Evolutionary conservation across 2,888 invertebrate species (phyloP).

Genomic region (Chrysopilus asiliformis): DNA sequence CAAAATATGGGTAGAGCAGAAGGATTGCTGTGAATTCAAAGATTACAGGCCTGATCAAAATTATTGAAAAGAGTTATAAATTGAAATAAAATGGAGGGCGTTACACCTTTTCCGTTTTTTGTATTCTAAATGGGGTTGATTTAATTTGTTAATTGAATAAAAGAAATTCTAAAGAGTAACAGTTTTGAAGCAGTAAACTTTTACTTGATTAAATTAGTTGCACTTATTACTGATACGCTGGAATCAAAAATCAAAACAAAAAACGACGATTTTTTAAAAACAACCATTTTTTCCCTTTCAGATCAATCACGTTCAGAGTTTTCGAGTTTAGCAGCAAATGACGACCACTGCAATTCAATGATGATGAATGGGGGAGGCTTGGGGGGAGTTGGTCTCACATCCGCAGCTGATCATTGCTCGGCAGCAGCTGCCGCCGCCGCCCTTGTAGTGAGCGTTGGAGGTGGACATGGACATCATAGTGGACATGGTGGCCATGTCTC

Average conservation of each 20-base stretch:
- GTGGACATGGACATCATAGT: slow-evolving; percentile 2
- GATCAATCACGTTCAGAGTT: slow-evolving; percentile 19
- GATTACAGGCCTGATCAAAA: no score
- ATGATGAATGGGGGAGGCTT: no score
- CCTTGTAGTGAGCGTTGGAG: slow-evolving; percentile 15
- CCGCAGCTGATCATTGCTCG: slow-evolving; percentile 10
- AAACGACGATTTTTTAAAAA: background rate
- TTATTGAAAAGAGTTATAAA: no score
- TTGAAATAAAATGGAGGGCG: no score
- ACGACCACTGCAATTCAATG: slow-evolving; percentile 18
- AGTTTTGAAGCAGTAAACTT: background rate
- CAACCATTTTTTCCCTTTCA: slow-evolving; percentile 8
- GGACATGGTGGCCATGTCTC: slow-evolving; percentile 9
- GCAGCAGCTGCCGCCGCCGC: slow-evolving; percentile 25
- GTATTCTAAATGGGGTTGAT: no score
- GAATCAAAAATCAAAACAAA: background rate
- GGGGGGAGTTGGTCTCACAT: slow-evolving; percentile 18
- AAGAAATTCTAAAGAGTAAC: background rate
- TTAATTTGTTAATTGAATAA: no score
- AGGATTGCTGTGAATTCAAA: no score
- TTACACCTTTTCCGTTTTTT: no score
- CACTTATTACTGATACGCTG: background rate
- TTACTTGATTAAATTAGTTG: background rate
- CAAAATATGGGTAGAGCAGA: no score
- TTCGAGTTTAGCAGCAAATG: slow-evolving; percentile 17